Evolutionary conservation across 2,113 vertebrate genomes (phyloP).

Genomic region (Myrmophylax atrothorax): DNA sequence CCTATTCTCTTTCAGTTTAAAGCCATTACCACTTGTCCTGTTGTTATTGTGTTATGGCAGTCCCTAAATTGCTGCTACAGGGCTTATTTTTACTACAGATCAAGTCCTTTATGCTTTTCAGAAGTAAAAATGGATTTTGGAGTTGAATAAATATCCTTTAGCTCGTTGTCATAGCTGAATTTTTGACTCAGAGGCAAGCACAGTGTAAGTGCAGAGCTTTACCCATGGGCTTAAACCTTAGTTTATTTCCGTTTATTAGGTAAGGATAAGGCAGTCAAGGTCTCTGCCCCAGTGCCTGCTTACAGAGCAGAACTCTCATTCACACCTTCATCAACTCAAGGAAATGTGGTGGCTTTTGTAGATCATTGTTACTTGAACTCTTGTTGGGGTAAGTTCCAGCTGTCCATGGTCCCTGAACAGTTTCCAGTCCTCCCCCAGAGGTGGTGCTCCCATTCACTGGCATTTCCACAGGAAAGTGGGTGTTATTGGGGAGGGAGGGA

Average conservation of each 20-base stretch:
- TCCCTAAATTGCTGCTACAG: not conserved
- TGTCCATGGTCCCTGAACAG: not conserved
- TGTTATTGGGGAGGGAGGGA: not conserved
- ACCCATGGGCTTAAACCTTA: not conserved
- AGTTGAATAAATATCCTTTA: not conserved
- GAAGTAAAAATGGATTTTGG: not conserved
- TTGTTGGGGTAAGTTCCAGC: not conserved
- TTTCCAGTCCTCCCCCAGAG: not conserved
- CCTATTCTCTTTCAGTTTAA: not conserved
- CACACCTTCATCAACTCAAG: not conserved
- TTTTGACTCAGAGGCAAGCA: not conserved
- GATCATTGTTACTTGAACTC: not conserved
- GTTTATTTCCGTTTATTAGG: not conserved
- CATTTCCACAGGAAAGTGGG: not conserved
- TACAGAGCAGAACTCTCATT: not conserved
- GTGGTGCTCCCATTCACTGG: not conserved
- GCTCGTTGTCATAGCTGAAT: not conserved
- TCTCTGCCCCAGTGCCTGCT: not conserved
- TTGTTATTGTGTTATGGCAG: not conserved
- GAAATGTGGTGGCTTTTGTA: fast-evolving
- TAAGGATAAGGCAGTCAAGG: not conserved
- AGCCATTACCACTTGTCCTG: not conserved
- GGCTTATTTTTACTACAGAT: not conserved
- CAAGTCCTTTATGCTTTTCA: not conserved
- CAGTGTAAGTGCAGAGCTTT: not conserved